Base-by-base conservation (phyloP, 2,113 vertebrate species). In the Poeciliopsis prolifica region DNA sequence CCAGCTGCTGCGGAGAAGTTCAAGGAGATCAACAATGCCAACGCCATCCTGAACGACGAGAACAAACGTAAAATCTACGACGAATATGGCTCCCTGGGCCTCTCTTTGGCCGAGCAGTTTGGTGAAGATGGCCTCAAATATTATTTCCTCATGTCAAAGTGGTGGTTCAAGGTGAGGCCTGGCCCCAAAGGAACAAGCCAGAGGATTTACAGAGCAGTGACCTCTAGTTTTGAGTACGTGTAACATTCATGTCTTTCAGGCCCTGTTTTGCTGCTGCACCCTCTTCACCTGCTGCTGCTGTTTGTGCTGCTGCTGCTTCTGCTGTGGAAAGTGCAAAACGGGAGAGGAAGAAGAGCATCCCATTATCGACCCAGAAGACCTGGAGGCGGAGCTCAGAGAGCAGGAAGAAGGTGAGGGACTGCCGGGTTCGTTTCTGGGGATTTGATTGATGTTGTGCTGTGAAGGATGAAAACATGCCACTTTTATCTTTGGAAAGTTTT, bases 11-110 rank as follows among this genome's bases (percentile, higher is more conserved):
- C 87, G 0, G 93, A 95, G 40, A 93, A 82, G 63, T 95, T 95
- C 72, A 98, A 99, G 86, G 97, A 97, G 92, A 96, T 98, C 91
- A 99, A 98, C 95, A 95, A 94, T 15, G 97, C 97, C 65, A 96
- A 99, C 81, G 62, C 94, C 3, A 94, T 95, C 6, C 95, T 99
- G 61, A 96, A 90, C 5, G 96, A 98, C 3, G 88, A 90, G 10
- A 95, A 89, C 87, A 97, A 96, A 85, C 91, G 95, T 4, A 94
- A 86, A 26, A 94, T 98, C 81, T 98, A 98, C 0, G 94, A 97
- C 44, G 80, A 90, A 76, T 97, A 97, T 3, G 97, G 97, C 51
- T 97, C 97, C 3, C 90, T 98, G 86, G 97, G 97, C 0, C 95
- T 98, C 37, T 97, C 97, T 2, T 84, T 96, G 65, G 95, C 96